phyloP scores from a whole-genome alignment of 2,888 invertebrate species.

The Dasysyrphus tricinctus region DNA sequence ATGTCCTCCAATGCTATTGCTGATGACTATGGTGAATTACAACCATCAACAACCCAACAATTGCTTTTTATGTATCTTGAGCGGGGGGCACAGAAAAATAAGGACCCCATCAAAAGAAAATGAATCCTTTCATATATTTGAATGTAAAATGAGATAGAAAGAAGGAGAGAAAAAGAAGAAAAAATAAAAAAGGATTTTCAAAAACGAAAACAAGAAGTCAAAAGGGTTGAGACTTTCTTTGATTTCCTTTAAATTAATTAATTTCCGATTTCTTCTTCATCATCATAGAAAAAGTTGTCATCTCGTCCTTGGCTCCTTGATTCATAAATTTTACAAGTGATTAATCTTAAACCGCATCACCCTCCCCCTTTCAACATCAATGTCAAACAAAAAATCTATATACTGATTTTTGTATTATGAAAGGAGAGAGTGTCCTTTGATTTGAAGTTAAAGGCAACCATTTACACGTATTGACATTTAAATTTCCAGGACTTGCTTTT shows the following conservation, averaged over 20 bases:
- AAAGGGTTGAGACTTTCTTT: conserved; percentile 53
- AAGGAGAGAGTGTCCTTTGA: conserved; percentile 60
- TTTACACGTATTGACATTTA: conserved; percentile 73
- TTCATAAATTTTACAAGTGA: conserved; percentile 68
- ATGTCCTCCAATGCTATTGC: conserved; percentile 32
- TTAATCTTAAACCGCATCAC: conserved; percentile 54
- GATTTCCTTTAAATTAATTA: conserved; percentile 70
- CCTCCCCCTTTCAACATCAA: conserved; percentile 29
- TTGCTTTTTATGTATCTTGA: conserved; percentile 20
- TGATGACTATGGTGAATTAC: background rate
- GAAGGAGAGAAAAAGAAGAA: background rate
- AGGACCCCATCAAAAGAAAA: conserved; percentile 42
- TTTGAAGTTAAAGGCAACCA: conserved; percentile 47
- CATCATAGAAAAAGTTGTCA: conserved; percentile 4
- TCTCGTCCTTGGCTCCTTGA: background rate
- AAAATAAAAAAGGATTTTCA: background rate
- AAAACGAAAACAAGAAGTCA: background rate
- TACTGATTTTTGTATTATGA: conserved; percentile 31
- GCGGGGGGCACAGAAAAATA: background rate
- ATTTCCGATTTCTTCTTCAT: conserved; percentile 50
- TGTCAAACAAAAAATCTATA: conserved; percentile 45
- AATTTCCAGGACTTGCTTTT: conserved; percentile 59
- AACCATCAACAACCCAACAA: conserved; percentile 30
- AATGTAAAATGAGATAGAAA: background rate
- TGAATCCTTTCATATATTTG: conserved; percentile 47